Evolutionary conservation across 2,888 invertebrate genomes (phyloP).

Genomic region (Pammene aurita): DNA sequence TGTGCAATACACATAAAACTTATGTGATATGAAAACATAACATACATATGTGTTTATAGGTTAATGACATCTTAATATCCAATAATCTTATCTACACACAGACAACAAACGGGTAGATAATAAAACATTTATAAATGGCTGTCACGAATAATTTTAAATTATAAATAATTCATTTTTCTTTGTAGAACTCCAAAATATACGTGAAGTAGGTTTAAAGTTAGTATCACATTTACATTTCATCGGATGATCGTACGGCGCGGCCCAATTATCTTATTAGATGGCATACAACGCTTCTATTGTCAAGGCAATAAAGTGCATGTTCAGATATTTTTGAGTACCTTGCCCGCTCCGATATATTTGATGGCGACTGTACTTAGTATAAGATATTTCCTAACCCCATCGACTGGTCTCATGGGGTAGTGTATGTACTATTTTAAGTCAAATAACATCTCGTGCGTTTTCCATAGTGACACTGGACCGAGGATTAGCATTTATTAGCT

Average conservation of each 20-base stretch:
- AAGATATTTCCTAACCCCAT: neutral
- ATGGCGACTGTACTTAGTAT: no score
- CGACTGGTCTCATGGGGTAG: neutral
- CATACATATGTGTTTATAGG: neutral
- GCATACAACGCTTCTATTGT: conserved; percentile 8
- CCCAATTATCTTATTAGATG: neutral
- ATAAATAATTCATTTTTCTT: conserved; percentile 6
- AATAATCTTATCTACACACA: neutral
- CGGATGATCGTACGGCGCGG: neutral
- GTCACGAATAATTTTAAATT: neutral
- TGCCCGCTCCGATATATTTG: no score
- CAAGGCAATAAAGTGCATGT: no score
- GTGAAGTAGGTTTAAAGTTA: conserved; percentile 25
- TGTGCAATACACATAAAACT: neutral
- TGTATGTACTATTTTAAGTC: neutral
- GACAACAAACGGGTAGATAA: neutral
- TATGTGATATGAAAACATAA: neutral
- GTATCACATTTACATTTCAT: conserved; percentile 13
- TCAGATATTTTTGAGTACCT: no score
- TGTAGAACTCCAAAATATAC: neutral
- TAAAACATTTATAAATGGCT: neutral
- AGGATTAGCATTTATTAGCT: no score
- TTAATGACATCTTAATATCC: neutral
- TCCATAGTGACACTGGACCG: neutral
- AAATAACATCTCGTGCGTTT: neutral